Percentiles rank a stretch among this genome's conserved stretches.
These are phyloP conservation scores for Tenthredo mesomela DNA, from an alignment of 2,888 invertebrate species.

Conservation along the genomic window DNA sequence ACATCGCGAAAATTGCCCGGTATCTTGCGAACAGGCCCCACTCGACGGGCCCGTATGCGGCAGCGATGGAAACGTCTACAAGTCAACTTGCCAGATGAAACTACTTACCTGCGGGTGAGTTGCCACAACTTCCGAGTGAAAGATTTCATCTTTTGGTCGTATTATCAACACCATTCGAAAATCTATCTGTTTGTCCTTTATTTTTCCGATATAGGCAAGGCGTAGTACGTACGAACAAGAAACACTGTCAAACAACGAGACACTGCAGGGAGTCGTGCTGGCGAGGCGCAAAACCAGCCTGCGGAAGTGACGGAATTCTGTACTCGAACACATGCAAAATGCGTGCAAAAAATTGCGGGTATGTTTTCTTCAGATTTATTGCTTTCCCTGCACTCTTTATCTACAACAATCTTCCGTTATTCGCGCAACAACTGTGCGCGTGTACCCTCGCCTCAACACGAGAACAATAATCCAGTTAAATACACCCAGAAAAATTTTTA, in stretches of 20 bases:
- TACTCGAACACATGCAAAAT: conserved; percentile 95
- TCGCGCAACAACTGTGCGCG: not conserved
- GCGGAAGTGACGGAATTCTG: conserved; percentile 93
- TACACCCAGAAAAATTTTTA: too few relatives aligned
- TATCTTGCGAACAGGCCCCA: conserved; percentile 91
- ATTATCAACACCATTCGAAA: not conserved
- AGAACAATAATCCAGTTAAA: not conserved
- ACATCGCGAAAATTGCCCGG: conserved; percentile 93
- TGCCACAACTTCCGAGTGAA: not conserved
- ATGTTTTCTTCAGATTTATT: conserved; percentile 63
- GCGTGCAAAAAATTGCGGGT: conserved; percentile 96
- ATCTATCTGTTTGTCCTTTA: not conserved
- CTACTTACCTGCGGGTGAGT: conserved; percentile 91
- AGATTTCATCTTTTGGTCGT: not conserved
- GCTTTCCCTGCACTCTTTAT: not conserved
- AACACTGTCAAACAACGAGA: conserved; percentile 94
- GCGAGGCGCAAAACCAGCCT: conserved; percentile 93
- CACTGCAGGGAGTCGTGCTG: conserved; percentile 95
- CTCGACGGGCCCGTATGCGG: conserved; percentile 95
- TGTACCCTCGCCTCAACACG: not conserved
- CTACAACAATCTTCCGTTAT: not conserved
- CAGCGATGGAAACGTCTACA: conserved; percentile 95
- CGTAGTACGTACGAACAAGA: conserved; percentile 92
- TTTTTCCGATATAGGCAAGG: conserved; percentile 83
- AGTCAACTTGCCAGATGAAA: conserved; percentile 96